Evolutionary conservation across 2,888 invertebrate species (phyloP).

Genomic region (Leistus spinibarbis): DNA sequence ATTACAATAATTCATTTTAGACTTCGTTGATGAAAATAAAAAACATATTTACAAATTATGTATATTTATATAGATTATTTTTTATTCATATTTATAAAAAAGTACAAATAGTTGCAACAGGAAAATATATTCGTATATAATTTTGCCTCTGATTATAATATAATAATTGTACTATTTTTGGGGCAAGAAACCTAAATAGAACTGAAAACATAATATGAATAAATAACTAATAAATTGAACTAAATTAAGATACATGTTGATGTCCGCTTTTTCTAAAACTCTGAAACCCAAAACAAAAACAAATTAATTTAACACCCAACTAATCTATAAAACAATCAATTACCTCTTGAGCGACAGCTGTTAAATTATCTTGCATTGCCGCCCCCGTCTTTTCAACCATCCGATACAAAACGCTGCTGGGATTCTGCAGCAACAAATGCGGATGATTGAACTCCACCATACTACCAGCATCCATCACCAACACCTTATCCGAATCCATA

Average conservation of each 20-base stretch:
- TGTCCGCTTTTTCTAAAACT: conserved; percentile 7
- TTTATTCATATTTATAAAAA: background rate
- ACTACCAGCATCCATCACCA: conserved; percentile 80
- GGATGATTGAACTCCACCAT: conserved; percentile 81
- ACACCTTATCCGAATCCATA: conserved; percentile 82
- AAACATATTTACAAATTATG: background rate
- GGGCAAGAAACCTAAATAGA: background rate
- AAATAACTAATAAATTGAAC: background rate
- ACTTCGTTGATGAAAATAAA: background rate
- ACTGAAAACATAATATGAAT: background rate
- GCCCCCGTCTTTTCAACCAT: conserved; percentile 73
- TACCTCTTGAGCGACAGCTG: conserved; percentile 52
- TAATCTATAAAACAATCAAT: background rate
- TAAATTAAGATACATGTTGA: background rate
- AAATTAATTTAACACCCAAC: background rate
- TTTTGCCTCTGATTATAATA: background rate
- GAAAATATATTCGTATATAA: background rate
- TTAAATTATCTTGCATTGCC: conserved; percentile 52
- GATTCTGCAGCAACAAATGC: conserved; percentile 66
- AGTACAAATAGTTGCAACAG: background rate
- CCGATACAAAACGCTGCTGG: conserved; percentile 66
- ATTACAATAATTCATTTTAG: too few species aligned
- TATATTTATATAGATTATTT: background rate
- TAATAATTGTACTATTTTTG: background rate
- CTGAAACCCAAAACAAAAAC: conserved; percentile 12